phyloP scores from a whole-genome alignment of 2,113 vertebrate species.

The Climacteris rufus region DNA sequence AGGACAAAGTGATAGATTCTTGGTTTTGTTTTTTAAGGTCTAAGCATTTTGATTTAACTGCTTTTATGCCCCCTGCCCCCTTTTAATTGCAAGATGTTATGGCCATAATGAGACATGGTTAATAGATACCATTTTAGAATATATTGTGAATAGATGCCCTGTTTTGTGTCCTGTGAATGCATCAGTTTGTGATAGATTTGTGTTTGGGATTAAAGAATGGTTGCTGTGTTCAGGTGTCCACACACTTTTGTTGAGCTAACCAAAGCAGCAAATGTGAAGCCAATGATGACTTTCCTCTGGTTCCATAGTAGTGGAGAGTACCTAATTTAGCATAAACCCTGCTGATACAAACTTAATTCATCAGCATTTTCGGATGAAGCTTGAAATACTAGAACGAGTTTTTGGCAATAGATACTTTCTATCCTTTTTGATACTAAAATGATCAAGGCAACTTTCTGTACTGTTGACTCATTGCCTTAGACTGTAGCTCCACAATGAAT shows the following conservation, averaged over 20 bases:
- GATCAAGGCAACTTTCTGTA: not conserved
- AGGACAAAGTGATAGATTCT: not conserved
- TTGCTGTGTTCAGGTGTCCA: not conserved
- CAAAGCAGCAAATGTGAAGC: not conserved
- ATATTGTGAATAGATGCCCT: not conserved
- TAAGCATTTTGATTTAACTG: not conserved
- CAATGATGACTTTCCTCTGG: not conserved
- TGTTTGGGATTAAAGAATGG: not conserved
- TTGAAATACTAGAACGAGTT: not conserved
- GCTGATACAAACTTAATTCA: not conserved
- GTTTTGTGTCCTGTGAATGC: not conserved
- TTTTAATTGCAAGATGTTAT: not conserved
- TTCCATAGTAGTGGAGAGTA: not conserved
- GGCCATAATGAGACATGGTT: not conserved
- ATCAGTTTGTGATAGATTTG: not conserved
- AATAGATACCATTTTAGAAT: not conserved
- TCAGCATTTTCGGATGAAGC: not conserved
- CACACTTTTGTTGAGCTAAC: not conserved
- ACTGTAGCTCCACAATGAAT: not conserved
- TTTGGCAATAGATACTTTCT: not conserved
- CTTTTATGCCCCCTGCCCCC: fast-evolving
- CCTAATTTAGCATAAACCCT: not conserved
- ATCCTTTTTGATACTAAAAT: not conserved
- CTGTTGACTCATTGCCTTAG: not conserved
- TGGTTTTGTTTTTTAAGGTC: not conserved